Evolutionary conservation across 2,797 vertebrate genomes (phyloP), one percentile per base, ranked within the genome.

Genomic region (Melanotaenia pygmaea): DNA sequence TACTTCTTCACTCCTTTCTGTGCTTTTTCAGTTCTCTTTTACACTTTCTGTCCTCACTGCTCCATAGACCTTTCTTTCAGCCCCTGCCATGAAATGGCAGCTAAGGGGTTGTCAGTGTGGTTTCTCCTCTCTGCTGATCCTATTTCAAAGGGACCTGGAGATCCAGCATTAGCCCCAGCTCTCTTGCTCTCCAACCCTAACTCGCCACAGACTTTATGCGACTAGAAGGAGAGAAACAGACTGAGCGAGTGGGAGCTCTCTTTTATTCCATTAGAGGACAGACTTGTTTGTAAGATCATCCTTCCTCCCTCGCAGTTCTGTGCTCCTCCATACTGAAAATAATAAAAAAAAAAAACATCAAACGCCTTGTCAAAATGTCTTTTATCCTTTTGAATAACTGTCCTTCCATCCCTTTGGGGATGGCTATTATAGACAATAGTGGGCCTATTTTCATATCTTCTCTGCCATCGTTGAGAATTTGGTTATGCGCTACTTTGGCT

Each of bases 381-480:
- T 90, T 88, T 87, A 72, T 84, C 67, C 77, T 77, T 87, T 83
- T 85, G 67, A 88, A 81, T 76, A 83, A 77, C 73, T 72, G 80
- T 86, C 80, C 73, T 74, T 86, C 75, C 40, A 68, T 86, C 51
- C 71, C 56, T 88, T 84, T 86, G 81, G 87, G 85, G 78, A 80
- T 59, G 75, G 80, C 82, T 84, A 81, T 91, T 87, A 80, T 81
- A 82, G 79, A 86, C 79, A 86, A 81, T 75, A 66, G 79, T 64
- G 91, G 92, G 92, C 92, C 94, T 93, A 94, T 95, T 94, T 94
- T 93, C 94, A 93, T 91, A 89, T 94, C 70, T 76, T 63, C 58
- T 84, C 54, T 75, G 77, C 64, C 37, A 65, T 74, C 82, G 76
- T 83, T 85, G 81, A 84, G 81, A 79, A 77, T 86, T 61, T 80